A percentile compares a stretch with the other conserved stretches of the same genome.
phyloP scores from a whole-genome alignment of 2,888 invertebrate species.

The Rhagonycha fulva region DNA sequence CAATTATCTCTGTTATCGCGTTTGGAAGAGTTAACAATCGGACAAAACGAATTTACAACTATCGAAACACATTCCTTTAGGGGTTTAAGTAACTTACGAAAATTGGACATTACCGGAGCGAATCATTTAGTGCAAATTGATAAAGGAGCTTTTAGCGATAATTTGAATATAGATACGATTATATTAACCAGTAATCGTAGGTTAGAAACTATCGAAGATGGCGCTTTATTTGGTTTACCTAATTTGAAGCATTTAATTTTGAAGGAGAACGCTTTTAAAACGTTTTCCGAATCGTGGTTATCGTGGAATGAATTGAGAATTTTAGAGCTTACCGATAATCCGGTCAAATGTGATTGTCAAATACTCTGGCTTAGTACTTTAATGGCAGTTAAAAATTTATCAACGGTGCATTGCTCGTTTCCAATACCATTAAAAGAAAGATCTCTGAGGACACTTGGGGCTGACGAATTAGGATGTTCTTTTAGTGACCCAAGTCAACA shows the following conservation, averaged over 20 bases:
- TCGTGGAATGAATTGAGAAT: slow-evolving; percentile 78
- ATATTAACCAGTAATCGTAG: slow-evolving; percentile 78
- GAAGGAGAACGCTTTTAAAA: slow-evolving; percentile 76
- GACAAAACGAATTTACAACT: slow-evolving; percentile 78
- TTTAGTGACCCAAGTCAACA: slow-evolving; percentile 79
- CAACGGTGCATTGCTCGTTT: slow-evolving; percentile 70
- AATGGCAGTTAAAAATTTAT: slow-evolving; percentile 69
- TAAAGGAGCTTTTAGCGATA: slow-evolving; percentile 78
- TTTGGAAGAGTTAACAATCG: slow-evolving; percentile 79
- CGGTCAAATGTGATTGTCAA: slow-evolving; percentile 79
- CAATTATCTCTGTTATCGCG: slow-evolving; percentile 73
- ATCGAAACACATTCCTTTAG: slow-evolving; percentile 76
- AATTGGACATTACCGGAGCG: slow-evolving; percentile 79
- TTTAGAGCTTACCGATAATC: slow-evolving; percentile 82
- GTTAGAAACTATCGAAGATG: slow-evolving; percentile 73
- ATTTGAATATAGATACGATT: slow-evolving; percentile 79
- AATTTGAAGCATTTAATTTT: slow-evolving; percentile 77
- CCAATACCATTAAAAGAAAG: slow-evolving; percentile 75
- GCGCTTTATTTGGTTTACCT: slow-evolving; percentile 76
- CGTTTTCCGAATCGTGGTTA: slow-evolving; percentile 77
- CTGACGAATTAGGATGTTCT: slow-evolving; percentile 81
- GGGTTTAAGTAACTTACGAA: slow-evolving; percentile 76
- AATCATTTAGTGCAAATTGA: slow-evolving; percentile 73
- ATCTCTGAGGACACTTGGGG: slow-evolving; percentile 67
- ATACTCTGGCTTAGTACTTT: slow-evolving; percentile 79